Evolutionary conservation across 2,888 invertebrate species (phyloP).

Genomic region (Clitarchus hookeri): DNA sequence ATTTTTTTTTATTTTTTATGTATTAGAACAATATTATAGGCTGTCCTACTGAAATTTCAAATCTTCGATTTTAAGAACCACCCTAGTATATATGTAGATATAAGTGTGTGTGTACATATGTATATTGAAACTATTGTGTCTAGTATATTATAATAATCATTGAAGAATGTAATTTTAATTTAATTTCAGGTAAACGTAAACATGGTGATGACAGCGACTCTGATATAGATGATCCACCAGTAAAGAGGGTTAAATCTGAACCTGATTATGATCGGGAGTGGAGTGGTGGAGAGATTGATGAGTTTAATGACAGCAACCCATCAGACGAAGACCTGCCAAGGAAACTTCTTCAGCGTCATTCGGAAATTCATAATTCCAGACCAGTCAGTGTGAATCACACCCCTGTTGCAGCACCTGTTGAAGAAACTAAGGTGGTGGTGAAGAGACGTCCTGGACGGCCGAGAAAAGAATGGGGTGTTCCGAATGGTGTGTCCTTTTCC

Average conservation of each 20-base stretch:
- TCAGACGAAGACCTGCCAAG: background rate
- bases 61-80: too few species aligned
- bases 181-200: slow-evolving; percentile 55
- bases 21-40: too few species aligned
- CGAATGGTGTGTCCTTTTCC: slow-evolving; percentile 30
- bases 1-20: too few species aligned
- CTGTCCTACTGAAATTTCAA: too few species aligned
- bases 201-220: slow-evolving; percentile 58
- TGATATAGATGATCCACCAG: slow-evolving; percentile 56
- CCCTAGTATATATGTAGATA: too few species aligned
- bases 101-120: too few species aligned
- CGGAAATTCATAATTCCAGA: background rate
- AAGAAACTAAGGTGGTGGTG: slow-evolving; percentile 15
- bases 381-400: background rate
- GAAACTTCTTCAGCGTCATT: background rate
- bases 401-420: background rate
- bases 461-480: slow-evolving; percentile 28
- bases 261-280: slow-evolving; percentile 56
- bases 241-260: slow-evolving; percentile 63
- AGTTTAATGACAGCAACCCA: background rate
- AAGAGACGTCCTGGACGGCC: slow-evolving; percentile 35
- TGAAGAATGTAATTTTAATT: slow-evolving; percentile 31
- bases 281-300: slow-evolving; percentile 45
- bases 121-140: too few species aligned
- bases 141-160: too few species aligned